Conservation (phyloP, 2,797 vertebrate genomes). For the Helostoma temminkii region DNA sequence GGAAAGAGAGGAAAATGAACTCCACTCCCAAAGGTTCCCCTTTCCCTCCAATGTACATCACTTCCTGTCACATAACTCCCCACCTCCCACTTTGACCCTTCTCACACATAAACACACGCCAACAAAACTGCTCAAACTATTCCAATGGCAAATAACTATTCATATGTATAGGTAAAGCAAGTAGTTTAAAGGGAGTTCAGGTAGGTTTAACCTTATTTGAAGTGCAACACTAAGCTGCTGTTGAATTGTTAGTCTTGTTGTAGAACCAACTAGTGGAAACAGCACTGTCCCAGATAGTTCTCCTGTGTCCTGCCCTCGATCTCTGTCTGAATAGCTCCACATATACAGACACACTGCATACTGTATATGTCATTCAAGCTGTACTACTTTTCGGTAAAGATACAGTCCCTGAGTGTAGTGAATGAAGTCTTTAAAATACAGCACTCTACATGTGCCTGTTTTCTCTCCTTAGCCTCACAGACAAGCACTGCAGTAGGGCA, state of each 20-base stretch:
- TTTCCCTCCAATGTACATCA: slow-evolving; percentile 60
- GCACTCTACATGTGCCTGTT: slow-evolving; percentile 13
- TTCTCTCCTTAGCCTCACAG: slow-evolving; percentile 20
- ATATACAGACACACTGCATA: slow-evolving; percentile 5
- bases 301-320: slow-evolving; percentile 68
- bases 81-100: slow-evolving; percentile 22
- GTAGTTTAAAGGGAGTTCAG: neutral
- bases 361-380: slow-evolving; percentile 4
- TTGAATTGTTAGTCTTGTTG: slow-evolving; percentile 20
- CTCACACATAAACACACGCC: slow-evolving; percentile 9
- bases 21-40: slow-evolving; percentile 62
- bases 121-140: neutral
- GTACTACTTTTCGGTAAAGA: slow-evolving; percentile 5
- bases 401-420: neutral
- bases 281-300: slow-evolving; percentile 67
- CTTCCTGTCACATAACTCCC: slow-evolving; percentile 67
- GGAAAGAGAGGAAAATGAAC: slow-evolving; percentile 66
- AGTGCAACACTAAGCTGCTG: slow-evolving; percentile 9
- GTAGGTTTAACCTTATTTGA: neutral
- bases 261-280: slow-evolving; percentile 28
- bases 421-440: slow-evolving; percentile 9
- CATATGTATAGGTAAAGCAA: neutral
- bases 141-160: neutral
- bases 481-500: slow-evolving; percentile 24
- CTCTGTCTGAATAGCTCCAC: slow-evolving; percentile 48